A percentile compares a stretch with the other conserved stretches of the same genome.
phyloP scores from a whole-genome alignment of 2,113 vertebrate genomes.

The Synodontis membranacea region DNA sequence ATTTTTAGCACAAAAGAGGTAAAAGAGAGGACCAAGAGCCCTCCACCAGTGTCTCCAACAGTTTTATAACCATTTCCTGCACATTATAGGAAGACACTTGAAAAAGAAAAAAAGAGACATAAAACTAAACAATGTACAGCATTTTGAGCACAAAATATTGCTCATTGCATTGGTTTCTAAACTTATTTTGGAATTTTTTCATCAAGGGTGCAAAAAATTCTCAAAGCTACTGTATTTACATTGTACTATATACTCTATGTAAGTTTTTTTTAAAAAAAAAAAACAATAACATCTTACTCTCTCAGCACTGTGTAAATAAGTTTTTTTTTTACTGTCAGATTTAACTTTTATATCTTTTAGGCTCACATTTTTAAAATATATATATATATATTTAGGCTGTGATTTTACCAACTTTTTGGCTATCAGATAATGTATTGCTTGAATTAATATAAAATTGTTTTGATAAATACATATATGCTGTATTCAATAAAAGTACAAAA shows the following conservation, averaged over 20 bases:
- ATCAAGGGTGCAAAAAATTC: not conserved
- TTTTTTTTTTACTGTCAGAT: not conserved
- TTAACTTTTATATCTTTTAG: not conserved
- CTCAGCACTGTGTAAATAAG: constrained; percentile 47
- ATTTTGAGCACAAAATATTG: not conserved
- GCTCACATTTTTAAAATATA: constrained; percentile 1
- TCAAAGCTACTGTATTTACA: constrained; percentile 31
- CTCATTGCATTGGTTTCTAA: not conserved
- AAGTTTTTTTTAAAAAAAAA: constrained; percentile 55
- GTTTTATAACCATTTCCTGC: not conserved
- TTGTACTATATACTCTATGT: constrained; percentile 20
- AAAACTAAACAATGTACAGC: not conserved
- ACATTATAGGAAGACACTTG: not conserved
- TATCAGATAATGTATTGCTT: constrained; percentile 20
- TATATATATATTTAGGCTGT: not conserved
- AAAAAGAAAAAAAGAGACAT: not conserved
- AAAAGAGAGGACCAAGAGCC: not conserved
- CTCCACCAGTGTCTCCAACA: not conserved
- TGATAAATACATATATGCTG: not conserved
- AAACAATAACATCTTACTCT: constrained; percentile 1
- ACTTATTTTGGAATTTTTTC: not conserved
- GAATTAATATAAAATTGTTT: not conserved
- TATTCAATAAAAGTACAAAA: not conserved
- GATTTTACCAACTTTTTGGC: constrained; percentile 13
- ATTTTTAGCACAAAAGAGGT: not conserved